A percentile compares a stretch with the other conserved stretches of the same genome.
Evolutionary conservation across 2,888 invertebrate genomes (phyloP).

Genomic region (Volucella inflata): DNA sequence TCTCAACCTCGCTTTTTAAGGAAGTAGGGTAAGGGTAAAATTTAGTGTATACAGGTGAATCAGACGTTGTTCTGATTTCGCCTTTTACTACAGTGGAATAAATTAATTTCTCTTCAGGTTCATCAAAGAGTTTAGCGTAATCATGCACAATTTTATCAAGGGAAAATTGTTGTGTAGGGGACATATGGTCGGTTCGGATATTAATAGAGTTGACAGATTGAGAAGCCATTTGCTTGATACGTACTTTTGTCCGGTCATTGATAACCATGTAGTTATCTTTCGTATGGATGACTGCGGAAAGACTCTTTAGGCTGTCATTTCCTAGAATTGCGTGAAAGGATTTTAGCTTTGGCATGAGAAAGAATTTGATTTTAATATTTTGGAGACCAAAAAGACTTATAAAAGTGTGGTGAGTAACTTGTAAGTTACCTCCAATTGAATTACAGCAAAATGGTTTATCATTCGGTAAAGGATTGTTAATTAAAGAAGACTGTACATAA

Average conservation of each 20-base stretch:
- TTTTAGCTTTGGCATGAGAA: too few relatives aligned
- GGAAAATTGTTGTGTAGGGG: slow-evolving; percentile 17
- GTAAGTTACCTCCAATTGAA: slow-evolving; percentile 10
- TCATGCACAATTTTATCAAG: neutral
- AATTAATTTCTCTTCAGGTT: neutral
- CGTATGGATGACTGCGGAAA: too few relatives aligned
- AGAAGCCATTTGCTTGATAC: neutral
- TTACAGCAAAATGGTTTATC: slow-evolving; percentile 20
- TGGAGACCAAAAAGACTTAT: slow-evolving; percentile 4
- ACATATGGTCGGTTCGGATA: too few relatives aligned
- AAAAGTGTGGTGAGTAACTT: neutral
- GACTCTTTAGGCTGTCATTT: too few relatives aligned
- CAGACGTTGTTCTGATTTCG: too few relatives aligned
- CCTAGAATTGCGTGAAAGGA: too few relatives aligned
- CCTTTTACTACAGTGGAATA: too few relatives aligned
- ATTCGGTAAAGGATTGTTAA: slow-evolving; percentile 23
- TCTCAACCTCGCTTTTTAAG: slow-evolving; percentile 22
- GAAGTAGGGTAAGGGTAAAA: slow-evolving; percentile 30
- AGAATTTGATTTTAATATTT: neutral
- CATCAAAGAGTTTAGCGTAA: neutral
- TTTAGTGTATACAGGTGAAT: too few relatives aligned
- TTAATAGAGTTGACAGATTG: neutral
- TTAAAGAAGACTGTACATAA: neutral
- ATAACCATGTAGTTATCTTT: too few relatives aligned
- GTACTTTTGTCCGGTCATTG: neutral